Evolutionary conservation across 2,797 vertebrate species (phyloP), one percentile per base, ranked within the genome.

Genomic region (Ciconia nigra): DNA sequence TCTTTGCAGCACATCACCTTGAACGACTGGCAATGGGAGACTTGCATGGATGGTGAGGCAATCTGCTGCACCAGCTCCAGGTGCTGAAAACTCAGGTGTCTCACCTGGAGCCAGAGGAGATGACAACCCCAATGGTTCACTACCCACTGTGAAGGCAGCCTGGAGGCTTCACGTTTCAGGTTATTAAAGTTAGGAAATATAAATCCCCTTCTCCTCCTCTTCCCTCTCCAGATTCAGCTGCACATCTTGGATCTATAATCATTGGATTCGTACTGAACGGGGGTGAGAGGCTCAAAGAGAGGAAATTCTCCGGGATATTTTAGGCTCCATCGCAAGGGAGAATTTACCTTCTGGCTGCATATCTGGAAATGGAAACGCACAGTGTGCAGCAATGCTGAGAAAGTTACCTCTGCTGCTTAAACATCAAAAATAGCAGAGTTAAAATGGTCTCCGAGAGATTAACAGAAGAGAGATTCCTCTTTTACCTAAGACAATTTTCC

Each of bases 241-340:
- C 44, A 11, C 4, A 1, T 82, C 41, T 87, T 76, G 39, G 67
- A 85, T 77, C 55, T 72, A 5, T 15, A 21, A 66, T 59, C 71
- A 46, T 3, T 33, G 54, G 69, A 69, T 82, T 57, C 13, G 3
- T 33, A 26, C 55, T 26, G 67, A 89, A 63, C 4, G 3, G 51
- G 87, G 74, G 42, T 5, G 74, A 85, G 78, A 87, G 25, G 49
- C 70, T 92, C 57, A 62, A 59, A 37, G 3, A 49, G 62, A 91
- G 74, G 84, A 95, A 87, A 73, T 73, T 90, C 92, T 95, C 59
- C 59, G 44, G 80, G 90, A 67, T 92, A 94, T 90, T 97, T 94
- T 47, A 66, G 72, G 88, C 88, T 86, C 88, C 47, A 47, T n/a
- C 3, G 1, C 33, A 46, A 91, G 58, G 88, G 82, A 93, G 79